phyloP scores from a whole-genome alignment of 2,113 vertebrate genomes.

The Istiophorus platypterus region DNA sequence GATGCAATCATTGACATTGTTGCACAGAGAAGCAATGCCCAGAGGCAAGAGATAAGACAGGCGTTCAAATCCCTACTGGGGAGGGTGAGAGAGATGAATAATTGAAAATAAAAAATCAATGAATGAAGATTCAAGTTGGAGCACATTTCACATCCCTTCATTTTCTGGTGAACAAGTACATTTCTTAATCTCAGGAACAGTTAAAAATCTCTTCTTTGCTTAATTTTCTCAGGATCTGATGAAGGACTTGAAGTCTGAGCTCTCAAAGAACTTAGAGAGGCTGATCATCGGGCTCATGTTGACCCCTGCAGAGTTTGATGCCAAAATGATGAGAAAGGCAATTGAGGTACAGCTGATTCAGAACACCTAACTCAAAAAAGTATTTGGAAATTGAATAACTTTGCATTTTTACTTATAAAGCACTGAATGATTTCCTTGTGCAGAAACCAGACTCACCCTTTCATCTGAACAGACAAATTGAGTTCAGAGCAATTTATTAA shows the following conservation, averaged over 20 bases:
- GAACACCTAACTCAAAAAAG: neutral
- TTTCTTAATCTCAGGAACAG: neutral
- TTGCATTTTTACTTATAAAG: neutral
- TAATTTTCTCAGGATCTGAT: constrained; percentile 88
- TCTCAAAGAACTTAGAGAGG: constrained; percentile 92
- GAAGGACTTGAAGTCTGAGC: constrained; percentile 96
- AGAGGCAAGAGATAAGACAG: constrained; percentile 93
- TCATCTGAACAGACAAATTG: neutral
- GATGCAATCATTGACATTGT: constrained; percentile 92
- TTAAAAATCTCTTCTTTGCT: neutral
- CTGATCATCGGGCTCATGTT: constrained; percentile 95
- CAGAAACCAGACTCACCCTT: constrained; percentile 16
- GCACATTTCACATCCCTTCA: neutral
- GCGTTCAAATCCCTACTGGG: constrained; percentile 95
- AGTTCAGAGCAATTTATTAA: neutral
- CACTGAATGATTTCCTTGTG: constrained; percentile 7
- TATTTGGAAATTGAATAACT: constrained; percentile 45
- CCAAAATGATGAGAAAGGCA: constrained; percentile 97
- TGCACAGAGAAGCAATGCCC: constrained; percentile 89
- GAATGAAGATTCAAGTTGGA: neutral
- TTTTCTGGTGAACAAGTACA: neutral
- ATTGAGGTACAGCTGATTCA: constrained; percentile 87
- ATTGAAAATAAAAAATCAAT: neutral
- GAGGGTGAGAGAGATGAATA: constrained; percentile 83
- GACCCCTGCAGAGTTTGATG: constrained; percentile 93